Base-by-base conservation (phyloP, 2,888 invertebrate species). In the Tuberolachnus salignus region DNA sequence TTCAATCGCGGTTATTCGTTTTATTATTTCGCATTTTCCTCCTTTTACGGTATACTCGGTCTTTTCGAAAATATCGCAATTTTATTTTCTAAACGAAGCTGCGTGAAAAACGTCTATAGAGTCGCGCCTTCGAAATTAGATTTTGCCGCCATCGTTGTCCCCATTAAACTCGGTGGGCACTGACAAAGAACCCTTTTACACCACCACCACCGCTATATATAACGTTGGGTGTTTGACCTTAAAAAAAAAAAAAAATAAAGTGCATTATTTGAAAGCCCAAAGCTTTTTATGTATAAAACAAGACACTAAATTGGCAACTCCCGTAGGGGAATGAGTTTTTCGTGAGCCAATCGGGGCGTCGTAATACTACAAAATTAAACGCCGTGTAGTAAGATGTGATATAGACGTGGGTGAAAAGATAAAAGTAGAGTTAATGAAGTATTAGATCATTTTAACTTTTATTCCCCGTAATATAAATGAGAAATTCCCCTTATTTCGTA, bases 101-200 rank as follows among this genome's bases (percentile, higher is more conserved):
- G 53, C 42, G 42, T 53, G 63, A 53, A 74, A 63, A 74, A 74
- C 51, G 73, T 34, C 42, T 73, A 49, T 72, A 61, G n/a, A n/a
- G 59, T 4, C 71, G 46, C 71, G 46, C 51, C 63, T 74, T 74
- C 53, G 53, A 74, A 74, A 74, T 74, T 74, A 64, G 53, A 74
- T 74, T 74, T 74, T 64, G 51, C 61, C 51, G 51, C 21, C 42
- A 42, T 72, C 49, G 72, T 73, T 63, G 72, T 73, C 72, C 61
- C 72, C 72, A 73, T 73, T 74, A 74, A 74, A 74, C 53, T 44
- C n/a, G 73, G 63, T 63, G 63, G 49, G 64, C 44, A 53, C 63
- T 74, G 73, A 64, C 73, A 64, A 74, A 74, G 73, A 74, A 74
- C 64, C 73, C 73, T 74, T 74, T 74, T 74, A 64, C 53, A 74